Evolutionary conservation across 2,113 vertebrate genomes (phyloP).

Genomic region (Kryptolebias marmoratus): DNA sequence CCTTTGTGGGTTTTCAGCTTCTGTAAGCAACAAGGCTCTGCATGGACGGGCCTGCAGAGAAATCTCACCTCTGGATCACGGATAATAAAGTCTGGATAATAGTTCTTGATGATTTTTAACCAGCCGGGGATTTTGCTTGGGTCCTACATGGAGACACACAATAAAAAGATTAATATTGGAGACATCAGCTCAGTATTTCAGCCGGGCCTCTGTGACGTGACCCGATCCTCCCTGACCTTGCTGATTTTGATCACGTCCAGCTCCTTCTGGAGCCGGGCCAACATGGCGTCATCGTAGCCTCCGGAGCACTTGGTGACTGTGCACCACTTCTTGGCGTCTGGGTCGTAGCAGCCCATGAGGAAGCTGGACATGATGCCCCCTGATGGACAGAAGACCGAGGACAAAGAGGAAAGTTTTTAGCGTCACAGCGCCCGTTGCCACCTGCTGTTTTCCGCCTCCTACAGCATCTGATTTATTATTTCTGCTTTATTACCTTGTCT

Average conservation of each 20-base stretch:
- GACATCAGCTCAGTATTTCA: slow-evolving; percentile 11
- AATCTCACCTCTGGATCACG: slow-evolving; percentile 90
- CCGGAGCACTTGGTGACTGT: slow-evolving; percentile 96
- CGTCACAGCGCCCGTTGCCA: accelerated
- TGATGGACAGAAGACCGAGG: slow-evolving; percentile 56
- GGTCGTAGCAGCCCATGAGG: slow-evolving; percentile 97
- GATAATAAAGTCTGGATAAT: slow-evolving; percentile 97
- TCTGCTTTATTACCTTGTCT: slow-evolving; percentile 14
- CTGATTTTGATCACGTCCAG: slow-evolving; percentile 98
- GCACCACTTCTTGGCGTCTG: slow-evolving; percentile 92
- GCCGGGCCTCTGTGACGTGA: not conserved
- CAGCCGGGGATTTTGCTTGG: slow-evolving; percentile 94
- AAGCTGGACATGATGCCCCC: slow-evolving; percentile 99
- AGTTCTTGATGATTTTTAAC: slow-evolving; percentile 98
- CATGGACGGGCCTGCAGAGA: not conserved
- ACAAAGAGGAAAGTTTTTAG: not conserved
- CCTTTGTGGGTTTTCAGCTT: no score
- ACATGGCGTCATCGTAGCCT: slow-evolving; percentile 92
- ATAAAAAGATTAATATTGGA: slow-evolving; percentile 9
- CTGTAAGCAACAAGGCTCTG: not conserved
- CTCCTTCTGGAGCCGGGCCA: slow-evolving; percentile 92
- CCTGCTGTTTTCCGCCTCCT: not conserved
- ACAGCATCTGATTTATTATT: slow-evolving; percentile 1
- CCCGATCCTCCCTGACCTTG: slow-evolving; percentile 84
- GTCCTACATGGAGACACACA: slow-evolving; percentile 80